Evolutionary conservation across 2,797 vertebrate genomes (phyloP), one percentile per base, ranked within the genome.

Genomic region (Coracias cyanogaster): DNA sequence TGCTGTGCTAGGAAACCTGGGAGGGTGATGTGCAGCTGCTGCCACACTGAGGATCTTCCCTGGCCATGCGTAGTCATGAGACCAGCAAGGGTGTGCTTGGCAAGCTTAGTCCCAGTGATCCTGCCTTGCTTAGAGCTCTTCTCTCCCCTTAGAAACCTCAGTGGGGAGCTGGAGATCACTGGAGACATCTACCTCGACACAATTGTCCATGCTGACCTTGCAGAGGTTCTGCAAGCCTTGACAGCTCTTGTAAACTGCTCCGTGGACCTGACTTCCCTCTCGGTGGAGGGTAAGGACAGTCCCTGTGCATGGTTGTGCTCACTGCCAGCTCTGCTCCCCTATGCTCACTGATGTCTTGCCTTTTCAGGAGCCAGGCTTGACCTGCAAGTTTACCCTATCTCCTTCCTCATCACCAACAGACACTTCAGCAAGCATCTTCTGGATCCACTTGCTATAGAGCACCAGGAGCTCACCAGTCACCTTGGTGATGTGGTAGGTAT

Each of bases 401-500:
- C 93, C 82, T 95, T 97, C 54, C n/a, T 86, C 4, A 3, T 96
- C 74, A 93, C 64, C 84, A 97, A 97, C 39, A 58, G 60, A 39
- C 12, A 0, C 18, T 96, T 96, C 72, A 86, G 43, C 3, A 41
- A 86, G 45, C 15, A 78, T 12, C 52, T 96, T 15, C 55, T 70
- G 67, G 92, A 96, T 28, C 86, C 86, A 1, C 49, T 77, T 15
- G 57, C 93, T 29, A 4, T 1, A 6, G 89, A 95, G 80, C 62
- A 86, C 39, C 78, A 92, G 84, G 48, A 84, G 8, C 76, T 98
- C 31, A 35, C 67, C 24, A 94, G 71, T 43, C 73, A 86, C 3
- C 62, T 97, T 3, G 76, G 61, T 2, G 49, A 73, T 21, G 83
- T 0, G 94, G 96, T 97, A 92, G 67, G 96, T 10, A 10, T 0